Conservation (phyloP, 2,113 vertebrate species). For the Lepisosteus oculatus region DNA sequence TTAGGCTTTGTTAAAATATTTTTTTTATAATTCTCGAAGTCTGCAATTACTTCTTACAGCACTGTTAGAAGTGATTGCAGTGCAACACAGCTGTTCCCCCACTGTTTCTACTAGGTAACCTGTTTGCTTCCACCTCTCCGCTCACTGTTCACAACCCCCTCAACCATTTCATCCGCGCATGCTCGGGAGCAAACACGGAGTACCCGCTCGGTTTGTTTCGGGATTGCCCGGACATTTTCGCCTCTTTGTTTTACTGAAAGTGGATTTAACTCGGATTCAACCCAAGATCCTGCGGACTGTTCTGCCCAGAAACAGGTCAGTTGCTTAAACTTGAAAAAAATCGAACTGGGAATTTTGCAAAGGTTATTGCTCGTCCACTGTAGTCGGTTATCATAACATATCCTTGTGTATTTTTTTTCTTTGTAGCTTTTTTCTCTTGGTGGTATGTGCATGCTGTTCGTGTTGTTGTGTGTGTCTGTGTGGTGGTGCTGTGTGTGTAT, state of each 20-base stretch:
- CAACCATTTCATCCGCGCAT: constrained; percentile 53
- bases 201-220: constrained; percentile 74
- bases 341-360: constrained; percentile 14
- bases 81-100: too few species aligned
- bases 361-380: constrained; percentile 24
- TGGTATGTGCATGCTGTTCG: constrained; percentile 63
- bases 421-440: constrained; percentile 49
- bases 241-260: constrained; percentile 79
- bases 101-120: background rate
- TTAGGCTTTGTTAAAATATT: too few species aligned
- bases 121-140: constrained; percentile 7
- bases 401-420: constrained; percentile 44
- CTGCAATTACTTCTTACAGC: too few species aligned
- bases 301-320: constrained; percentile 63
- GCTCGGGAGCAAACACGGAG: constrained; percentile 53
- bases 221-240: constrained; percentile 74
- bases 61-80: too few species aligned
- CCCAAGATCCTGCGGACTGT: constrained; percentile 59
- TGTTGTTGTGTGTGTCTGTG: constrained; percentile 50
- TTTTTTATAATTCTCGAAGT: too few species aligned
- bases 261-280: constrained; percentile 75
- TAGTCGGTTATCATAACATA: constrained; percentile 29
- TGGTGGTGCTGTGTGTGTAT: constrained; percentile 48
- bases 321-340: constrained; percentile 32
- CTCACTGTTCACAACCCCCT: constrained; percentile 16